These are phyloP conservation scores for Drosophila funebris DNA, from an alignment of 1,140 invertebrate species.

Conservation along the genomic window DNA sequence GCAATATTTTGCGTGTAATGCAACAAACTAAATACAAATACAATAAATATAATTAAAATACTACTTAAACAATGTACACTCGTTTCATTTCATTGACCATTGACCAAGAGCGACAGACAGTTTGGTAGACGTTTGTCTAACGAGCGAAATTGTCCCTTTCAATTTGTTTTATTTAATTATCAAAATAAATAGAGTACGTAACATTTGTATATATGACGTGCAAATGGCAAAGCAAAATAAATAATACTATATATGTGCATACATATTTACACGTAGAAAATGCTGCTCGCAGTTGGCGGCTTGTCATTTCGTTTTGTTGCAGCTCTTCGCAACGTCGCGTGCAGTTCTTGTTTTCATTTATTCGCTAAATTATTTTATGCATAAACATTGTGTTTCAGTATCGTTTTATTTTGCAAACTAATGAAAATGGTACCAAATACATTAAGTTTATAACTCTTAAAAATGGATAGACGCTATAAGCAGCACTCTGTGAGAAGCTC, in stretches of 20 bases:
- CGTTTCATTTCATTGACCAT: slow-evolving; percentile 5
- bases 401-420: background rate
- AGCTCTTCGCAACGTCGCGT: slow-evolving; percentile 63
- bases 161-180: slow-evolving; percentile 4
- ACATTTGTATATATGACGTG: slow-evolving; percentile 12
- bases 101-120: background rate
- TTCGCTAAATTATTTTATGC: slow-evolving; percentile 26
- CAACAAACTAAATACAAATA: slow-evolving; percentile 57
- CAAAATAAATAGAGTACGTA: slow-evolving; percentile 1
- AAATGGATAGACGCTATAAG: slow-evolving; percentile 53
- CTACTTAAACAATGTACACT: slow-evolving; percentile 55
- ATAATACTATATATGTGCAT: slow-evolving; percentile 36
- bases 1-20: slow-evolving; percentile 39
- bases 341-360: slow-evolving; percentile 49
- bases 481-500: slow-evolving; percentile 32
- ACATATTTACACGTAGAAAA: slow-evolving; percentile 16
- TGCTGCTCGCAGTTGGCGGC: slow-evolving; percentile 46
- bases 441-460: background rate
- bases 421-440: background rate
- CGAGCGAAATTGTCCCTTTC: slow-evolving; percentile 17
- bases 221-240: slow-evolving; percentile 40
- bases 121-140: slow-evolving; percentile 16
- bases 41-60: slow-evolving; percentile 80
- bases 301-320: slow-evolving; percentile 62
- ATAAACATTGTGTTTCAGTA: slow-evolving; percentile 29